A percentile compares a stretch with the other conserved stretches of the same genome.
Conservation (phyloP, 2,797 vertebrate species). For the Parambassis ranga region DNA sequence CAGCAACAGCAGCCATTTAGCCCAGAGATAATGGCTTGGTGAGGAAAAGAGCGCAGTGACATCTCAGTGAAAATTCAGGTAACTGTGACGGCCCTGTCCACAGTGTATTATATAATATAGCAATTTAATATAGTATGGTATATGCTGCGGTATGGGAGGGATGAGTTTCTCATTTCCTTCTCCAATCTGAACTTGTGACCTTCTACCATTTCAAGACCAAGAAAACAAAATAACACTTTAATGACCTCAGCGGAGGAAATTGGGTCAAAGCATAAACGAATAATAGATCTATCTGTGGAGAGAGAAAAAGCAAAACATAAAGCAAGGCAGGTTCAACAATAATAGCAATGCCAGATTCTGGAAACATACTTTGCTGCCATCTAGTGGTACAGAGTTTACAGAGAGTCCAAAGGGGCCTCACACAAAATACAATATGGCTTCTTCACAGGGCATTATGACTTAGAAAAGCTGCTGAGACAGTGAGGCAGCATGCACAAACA, state of each 20-base stretch:
- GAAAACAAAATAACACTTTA: background rate
- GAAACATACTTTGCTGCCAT: constrained; percentile 11
- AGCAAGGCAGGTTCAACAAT: background rate
- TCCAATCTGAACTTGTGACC: background rate
- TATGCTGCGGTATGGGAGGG: constrained; percentile 7
- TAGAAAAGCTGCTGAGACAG: background rate
- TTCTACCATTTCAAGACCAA: background rate
- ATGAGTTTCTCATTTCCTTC: constrained; percentile 25
- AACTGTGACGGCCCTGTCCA: background rate
- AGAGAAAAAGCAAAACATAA: no score
- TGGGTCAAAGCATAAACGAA: background rate
- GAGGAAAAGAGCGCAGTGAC: background rate
- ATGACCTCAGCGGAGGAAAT: background rate
- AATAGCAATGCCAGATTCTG: accelerated
- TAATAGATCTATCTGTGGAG: background rate
- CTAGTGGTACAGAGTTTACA: constrained; percentile 6
- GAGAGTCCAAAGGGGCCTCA: background rate
- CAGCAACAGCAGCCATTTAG: background rate
- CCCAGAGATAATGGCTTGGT: no score
- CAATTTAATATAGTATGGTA: background rate
- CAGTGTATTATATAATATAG: background rate
- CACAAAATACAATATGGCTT: background rate
- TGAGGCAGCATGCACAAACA: no score
- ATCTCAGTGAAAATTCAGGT: background rate
- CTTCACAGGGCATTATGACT: background rate